Evolutionary conservation across 2,888 invertebrate genomes (phyloP).

Genomic region (Melanostoma scalare): DNA sequence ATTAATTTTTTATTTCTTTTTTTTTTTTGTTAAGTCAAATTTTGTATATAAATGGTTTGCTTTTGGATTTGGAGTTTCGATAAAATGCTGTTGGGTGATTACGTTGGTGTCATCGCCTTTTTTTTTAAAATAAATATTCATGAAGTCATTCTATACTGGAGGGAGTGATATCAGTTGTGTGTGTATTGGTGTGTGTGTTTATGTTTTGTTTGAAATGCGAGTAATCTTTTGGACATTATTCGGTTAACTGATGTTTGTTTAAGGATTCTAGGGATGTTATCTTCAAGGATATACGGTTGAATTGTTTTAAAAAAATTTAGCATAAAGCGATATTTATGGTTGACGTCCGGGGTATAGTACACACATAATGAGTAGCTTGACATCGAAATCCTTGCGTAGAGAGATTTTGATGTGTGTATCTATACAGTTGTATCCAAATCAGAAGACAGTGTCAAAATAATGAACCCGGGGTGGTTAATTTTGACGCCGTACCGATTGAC

Average conservation of each 20-base stretch:
- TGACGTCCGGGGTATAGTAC: slow-evolving; percentile 69
- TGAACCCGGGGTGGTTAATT: slow-evolving; percentile 79
- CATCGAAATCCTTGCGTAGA: slow-evolving; percentile 50
- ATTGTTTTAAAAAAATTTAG: slow-evolving; percentile 11
- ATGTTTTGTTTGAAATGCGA: slow-evolving; percentile 9
- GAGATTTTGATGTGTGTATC: slow-evolving; percentile 63
- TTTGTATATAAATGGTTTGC: slow-evolving; percentile 46
- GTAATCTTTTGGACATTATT: slow-evolving; percentile 21
- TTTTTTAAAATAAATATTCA: slow-evolving; percentile 22
- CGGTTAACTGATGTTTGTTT: slow-evolving; percentile 9
- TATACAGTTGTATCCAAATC: slow-evolving; percentile 78
- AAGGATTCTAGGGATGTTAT: slow-evolving; percentile 46
- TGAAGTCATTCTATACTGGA: slow-evolving; percentile 61
- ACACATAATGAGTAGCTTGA: slow-evolving; percentile 50
- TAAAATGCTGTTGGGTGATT: slow-evolving; percentile 50
- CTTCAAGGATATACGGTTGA: slow-evolving; percentile 42
- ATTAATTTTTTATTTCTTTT: slow-evolving; percentile 71
- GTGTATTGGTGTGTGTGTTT: slow-evolving; percentile 31
- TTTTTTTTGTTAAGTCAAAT: slow-evolving; percentile 59
- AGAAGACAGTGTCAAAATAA: slow-evolving; percentile 83
- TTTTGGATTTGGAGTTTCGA: slow-evolving; percentile 37
- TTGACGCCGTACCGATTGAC: slow-evolving; percentile 70
- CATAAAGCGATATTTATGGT: slow-evolving; percentile 37
- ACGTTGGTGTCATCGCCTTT: slow-evolving; percentile 67
- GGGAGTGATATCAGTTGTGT: slow-evolving; percentile 22